These are phyloP conservation scores for Sebastes paucispinis DNA, from an alignment of 2,797 vertebrate species.

Conservation along the genomic window DNA sequence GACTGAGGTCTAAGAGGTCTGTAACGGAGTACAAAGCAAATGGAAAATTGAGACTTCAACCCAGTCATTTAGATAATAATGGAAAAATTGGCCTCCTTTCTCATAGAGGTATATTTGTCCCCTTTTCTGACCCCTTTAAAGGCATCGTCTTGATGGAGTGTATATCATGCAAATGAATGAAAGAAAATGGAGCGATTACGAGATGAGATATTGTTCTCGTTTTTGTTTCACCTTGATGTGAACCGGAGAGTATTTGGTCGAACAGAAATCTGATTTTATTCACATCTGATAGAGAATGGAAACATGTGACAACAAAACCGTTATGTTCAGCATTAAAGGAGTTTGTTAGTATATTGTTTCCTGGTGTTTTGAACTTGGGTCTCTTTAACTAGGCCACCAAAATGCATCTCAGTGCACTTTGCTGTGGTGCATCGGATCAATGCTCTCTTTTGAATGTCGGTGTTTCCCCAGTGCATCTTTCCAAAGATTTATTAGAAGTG, in stretches of 20 bases:
- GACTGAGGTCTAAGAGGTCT: not conserved
- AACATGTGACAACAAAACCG: not conserved
- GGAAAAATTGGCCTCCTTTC: not conserved
- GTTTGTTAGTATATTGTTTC: not conserved
- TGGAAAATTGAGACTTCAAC: constrained; percentile 49
- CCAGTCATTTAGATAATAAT: constrained; percentile 3
- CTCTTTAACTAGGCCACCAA: constrained; percentile 17
- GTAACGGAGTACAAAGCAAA: constrained; percentile 38
- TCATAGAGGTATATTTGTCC: constrained; percentile 4
- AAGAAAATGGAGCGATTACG: not conserved
- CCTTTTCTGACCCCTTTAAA: not conserved
- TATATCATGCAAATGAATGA: not conserved
- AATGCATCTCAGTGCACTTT: constrained; percentile 23
- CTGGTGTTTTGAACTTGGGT: not conserved
- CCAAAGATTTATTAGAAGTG: constrained; percentile 11
- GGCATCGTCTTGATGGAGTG: not conserved
- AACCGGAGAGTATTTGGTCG: not conserved
- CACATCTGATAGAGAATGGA: not conserved
- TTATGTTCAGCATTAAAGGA: not conserved
- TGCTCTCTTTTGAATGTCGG: constrained; percentile 1
- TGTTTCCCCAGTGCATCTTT: not conserved
- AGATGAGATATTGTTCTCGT: not conserved
- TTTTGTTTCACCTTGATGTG: not conserved
- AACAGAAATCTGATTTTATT: not conserved
- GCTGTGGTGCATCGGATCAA: constrained; percentile 7